These are phyloP conservation scores for Eulemur mongoz DNA, from an alignment of 2,797 vertebrate species.

Conservation along the genomic window DNA sequence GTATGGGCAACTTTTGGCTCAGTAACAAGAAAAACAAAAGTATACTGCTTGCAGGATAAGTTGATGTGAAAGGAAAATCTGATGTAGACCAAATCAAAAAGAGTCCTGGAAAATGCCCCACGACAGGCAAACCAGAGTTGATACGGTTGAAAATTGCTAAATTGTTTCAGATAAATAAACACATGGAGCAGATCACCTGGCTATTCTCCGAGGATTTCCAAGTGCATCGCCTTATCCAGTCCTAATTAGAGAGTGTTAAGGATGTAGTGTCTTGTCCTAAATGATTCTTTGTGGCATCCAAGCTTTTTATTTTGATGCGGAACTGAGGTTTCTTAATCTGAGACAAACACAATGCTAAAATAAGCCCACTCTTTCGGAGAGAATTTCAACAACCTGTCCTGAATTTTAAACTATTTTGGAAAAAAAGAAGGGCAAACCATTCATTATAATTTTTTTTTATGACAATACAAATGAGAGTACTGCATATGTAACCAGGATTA, in stretches of 20 bases:
- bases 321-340: conserved; percentile 67
- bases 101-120: conserved; percentile 71
- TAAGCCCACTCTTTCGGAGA: conserved; percentile 72
- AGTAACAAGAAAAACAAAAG: conserved; percentile 61
- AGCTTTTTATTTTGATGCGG: conserved; percentile 76
- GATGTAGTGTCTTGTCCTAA: conserved; percentile 54
- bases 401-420: conserved; percentile 77
- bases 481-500: conserved; percentile 74
- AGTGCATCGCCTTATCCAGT: conserved; percentile 40
- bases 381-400: conserved; percentile 78
- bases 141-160: conserved; percentile 74
- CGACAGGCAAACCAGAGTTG: conserved; percentile 56
- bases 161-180: conserved; percentile 78
- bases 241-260: conserved; percentile 72
- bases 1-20: conserved; percentile 64
- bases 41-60: conserved; percentile 48
- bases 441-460: conserved; percentile 72
- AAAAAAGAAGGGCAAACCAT: conserved; percentile 70
- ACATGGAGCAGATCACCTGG: conserved; percentile 78
- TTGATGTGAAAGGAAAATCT: conserved; percentile 51
- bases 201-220: conserved; percentile 67
- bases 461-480: conserved; percentile 71
- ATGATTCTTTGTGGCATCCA: conserved; percentile 59
- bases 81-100: conserved; percentile 68
- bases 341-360: conserved; percentile 73